A percentile compares a stretch with the other conserved stretches of the same genome.
Conservation (phyloP, 2,888 invertebrate species). For the Seira ritae region DNA sequence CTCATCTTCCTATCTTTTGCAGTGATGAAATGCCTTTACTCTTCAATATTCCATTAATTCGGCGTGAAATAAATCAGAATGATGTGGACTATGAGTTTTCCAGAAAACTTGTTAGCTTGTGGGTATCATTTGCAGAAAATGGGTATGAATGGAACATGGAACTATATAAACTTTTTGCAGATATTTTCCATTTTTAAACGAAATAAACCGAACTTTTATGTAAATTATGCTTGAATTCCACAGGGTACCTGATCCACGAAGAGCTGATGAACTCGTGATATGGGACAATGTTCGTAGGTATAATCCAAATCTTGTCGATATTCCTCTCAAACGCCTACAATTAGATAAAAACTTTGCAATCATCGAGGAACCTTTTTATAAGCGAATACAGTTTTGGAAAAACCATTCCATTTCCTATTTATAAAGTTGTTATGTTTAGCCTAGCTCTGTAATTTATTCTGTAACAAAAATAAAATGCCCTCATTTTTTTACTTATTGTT, state of each 20-base stretch:
- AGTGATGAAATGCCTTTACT: conserved; percentile 66
- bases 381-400: conserved; percentile 68
- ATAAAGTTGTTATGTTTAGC: conserved; percentile 23
- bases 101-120: conserved; percentile 55
- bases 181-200: no score
- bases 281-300: conserved; percentile 35
- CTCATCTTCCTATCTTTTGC: conserved; percentile 21
- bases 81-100: conserved; percentile 66
- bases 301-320: conserved; percentile 31
- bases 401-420: conserved; percentile 57
- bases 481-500: no score
- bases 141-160: conserved; percentile 48
- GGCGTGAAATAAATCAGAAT: conserved; percentile 47
- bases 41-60: conserved; percentile 58
- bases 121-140: conserved; percentile 60
- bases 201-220: no score
- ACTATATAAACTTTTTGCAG: neutral
- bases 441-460: neutral
- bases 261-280: conserved; percentile 23
- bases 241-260: conserved; percentile 60
- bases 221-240: neutral
- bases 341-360: conserved; percentile 60
- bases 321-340: conserved; percentile 50
- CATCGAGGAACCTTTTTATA: conserved; percentile 67
- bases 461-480: no score